Evolutionary conservation across 2,797 vertebrate genomes (phyloP).

Genomic region (Cyclura pinguis): DNA sequence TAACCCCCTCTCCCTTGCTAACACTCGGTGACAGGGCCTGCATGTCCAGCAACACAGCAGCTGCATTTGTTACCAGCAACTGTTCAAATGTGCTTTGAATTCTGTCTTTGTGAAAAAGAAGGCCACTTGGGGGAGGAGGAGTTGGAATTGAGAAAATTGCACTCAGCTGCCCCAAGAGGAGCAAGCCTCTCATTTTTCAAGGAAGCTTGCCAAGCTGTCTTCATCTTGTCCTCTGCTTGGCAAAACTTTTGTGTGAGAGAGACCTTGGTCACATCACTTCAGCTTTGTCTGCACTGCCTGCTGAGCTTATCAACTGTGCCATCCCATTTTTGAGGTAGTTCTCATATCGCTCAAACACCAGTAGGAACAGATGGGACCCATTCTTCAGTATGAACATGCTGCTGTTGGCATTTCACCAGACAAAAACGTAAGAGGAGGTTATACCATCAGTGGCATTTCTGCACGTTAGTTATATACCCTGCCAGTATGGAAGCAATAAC

Average conservation of each 20-base stretch:
- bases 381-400: slow-evolving; percentile 25
- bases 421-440: neutral
- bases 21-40: neutral
- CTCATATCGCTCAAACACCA: neutral
- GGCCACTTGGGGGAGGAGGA: neutral
- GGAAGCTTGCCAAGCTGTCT: slow-evolving; percentile 1
- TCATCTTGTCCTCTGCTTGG: neutral
- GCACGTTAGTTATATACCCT: neutral
- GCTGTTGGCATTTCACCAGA: slow-evolving; percentile 10
- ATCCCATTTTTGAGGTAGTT: neutral
- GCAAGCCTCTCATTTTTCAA: slow-evolving; percentile 28
- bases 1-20: neutral
- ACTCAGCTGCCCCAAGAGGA: slow-evolving; percentile 47
- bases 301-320: neutral
- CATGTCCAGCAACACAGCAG: slow-evolving; percentile 20
- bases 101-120: fast-evolving
- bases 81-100: neutral
- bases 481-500: neutral
- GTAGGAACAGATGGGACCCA: slow-evolving; percentile 10
- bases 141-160: slow-evolving; percentile 28
- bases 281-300: slow-evolving; percentile 1
- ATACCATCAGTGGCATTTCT: slow-evolving; percentile 7
- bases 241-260: neutral
- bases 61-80: neutral
- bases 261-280: slow-evolving; percentile 17